phyloP scores from a whole-genome alignment of 2,888 invertebrate genomes.

The Stegophylla sp. region DNA sequence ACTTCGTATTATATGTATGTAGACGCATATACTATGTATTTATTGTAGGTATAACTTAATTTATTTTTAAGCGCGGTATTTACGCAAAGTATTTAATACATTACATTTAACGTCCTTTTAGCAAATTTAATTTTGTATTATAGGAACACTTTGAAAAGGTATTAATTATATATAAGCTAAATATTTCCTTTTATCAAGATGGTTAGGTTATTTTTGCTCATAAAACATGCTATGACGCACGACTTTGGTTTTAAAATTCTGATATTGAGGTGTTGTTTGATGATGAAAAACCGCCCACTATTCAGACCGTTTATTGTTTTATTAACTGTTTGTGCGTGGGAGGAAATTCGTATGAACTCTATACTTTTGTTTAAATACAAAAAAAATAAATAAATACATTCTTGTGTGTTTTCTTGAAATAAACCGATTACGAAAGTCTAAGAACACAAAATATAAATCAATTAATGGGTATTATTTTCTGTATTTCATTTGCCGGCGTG shows the following conservation, averaged over 20 bases:
- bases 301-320: background rate
- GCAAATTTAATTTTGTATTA: too few relatives aligned
- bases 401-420: background rate
- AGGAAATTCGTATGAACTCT: background rate
- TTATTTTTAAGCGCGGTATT: too few relatives aligned
- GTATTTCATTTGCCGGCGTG: background rate
- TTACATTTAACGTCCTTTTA: too few relatives aligned
- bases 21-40: too few relatives aligned
- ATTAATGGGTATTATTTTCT: background rate
- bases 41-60: too few relatives aligned
- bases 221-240: too few relatives aligned
- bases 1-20: too few relatives aligned
- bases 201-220: too few relatives aligned
- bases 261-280: background rate
- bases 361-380: background rate
- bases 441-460: background rate
- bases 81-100: too few relatives aligned
- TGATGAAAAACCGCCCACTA: background rate
- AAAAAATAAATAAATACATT: background rate
- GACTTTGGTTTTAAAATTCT: background rate
- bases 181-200: too few relatives aligned
- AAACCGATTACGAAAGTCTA: background rate
- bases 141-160: too few relatives aligned
- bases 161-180: too few relatives aligned
- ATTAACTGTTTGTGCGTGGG: background rate